Conservation (phyloP, 2,113 vertebrate genomes). For the Atrichornis clamosus region DNA sequence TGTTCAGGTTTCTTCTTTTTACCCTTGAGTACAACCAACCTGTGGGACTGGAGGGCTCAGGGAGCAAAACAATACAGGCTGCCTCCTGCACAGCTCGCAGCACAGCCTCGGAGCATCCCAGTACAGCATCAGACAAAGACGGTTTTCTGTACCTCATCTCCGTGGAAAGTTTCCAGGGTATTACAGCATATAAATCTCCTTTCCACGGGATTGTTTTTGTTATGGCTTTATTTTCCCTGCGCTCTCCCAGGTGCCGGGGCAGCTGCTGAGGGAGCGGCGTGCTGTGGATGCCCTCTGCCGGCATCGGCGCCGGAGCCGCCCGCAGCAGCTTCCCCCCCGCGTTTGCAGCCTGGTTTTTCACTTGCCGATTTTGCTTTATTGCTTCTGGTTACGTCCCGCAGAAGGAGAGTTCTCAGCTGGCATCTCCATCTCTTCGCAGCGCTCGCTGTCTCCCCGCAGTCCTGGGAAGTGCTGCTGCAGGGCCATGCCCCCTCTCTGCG, state of each 20-base stretch:
- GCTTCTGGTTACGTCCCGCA: background rate
- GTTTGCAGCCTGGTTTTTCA: background rate
- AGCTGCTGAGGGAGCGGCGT: background rate
- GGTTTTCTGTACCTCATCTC: background rate
- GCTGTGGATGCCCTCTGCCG: conserved; percentile 18
- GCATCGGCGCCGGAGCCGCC: rapidly evolving
- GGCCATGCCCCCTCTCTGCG: rapidly evolving
- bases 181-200: background rate
- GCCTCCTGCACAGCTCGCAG: background rate
- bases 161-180: background rate
- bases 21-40: background rate
- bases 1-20: background rate
- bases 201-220: background rate
- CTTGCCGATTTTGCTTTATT: background rate
- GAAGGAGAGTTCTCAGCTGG: background rate
- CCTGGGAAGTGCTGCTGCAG: background rate
- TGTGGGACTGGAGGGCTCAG: background rate
- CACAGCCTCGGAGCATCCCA: background rate
- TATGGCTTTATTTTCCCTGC: background rate
- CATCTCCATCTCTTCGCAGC: background rate
- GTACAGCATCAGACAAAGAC: background rate
- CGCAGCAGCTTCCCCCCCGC: rapidly evolving
- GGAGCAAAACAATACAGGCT: background rate
- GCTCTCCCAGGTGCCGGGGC: rapidly evolving
- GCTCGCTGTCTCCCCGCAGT: rapidly evolving